phyloP scores from a whole-genome alignment of 2,797 vertebrate genomes.

The Lutjanus campechanus region DNA sequence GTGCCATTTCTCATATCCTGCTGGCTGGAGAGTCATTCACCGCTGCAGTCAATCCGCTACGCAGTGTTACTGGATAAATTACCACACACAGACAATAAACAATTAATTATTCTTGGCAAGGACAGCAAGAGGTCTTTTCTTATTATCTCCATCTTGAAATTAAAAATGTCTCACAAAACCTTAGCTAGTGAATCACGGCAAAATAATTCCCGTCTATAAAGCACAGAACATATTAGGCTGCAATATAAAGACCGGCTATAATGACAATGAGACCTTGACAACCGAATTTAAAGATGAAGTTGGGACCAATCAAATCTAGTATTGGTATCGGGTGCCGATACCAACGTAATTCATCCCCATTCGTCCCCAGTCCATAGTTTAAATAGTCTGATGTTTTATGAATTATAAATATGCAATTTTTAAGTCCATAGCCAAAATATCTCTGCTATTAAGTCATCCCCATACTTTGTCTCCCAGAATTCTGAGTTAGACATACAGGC shows the following conservation, averaged over 20 bases:
- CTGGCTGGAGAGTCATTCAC: constrained; percentile 38
- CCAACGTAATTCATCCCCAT: no score
- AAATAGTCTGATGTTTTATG: no score
- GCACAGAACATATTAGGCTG: neutral
- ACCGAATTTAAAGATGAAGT: constrained; percentile 2
- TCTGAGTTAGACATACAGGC: no score
- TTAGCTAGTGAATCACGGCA: constrained; percentile 2
- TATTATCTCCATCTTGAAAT: constrained; percentile 52
- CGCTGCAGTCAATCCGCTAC: constrained; percentile 46
- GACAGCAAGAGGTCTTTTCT: constrained; percentile 45
- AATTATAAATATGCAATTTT: no score
- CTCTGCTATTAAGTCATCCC: no score
- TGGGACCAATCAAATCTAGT: no score
- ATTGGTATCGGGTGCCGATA: no score
- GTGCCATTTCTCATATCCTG: constrained; percentile 70
- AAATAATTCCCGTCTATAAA: constrained; percentile 25
- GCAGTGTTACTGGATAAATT: constrained; percentile 68
- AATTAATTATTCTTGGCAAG: constrained; percentile 64
- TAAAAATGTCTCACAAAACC: constrained; percentile 45
- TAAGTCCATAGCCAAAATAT: no score
- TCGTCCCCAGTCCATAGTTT: no score
- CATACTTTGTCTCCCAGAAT: no score
- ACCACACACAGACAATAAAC: constrained; percentile 66
- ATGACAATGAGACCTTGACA: neutral
- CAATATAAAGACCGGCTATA: constrained; percentile 1